These are phyloP conservation scores for Lytechinus pictus DNA, from an alignment of 35 echinoderm and acorn worm species.

Conservation along the genomic window DNA sequence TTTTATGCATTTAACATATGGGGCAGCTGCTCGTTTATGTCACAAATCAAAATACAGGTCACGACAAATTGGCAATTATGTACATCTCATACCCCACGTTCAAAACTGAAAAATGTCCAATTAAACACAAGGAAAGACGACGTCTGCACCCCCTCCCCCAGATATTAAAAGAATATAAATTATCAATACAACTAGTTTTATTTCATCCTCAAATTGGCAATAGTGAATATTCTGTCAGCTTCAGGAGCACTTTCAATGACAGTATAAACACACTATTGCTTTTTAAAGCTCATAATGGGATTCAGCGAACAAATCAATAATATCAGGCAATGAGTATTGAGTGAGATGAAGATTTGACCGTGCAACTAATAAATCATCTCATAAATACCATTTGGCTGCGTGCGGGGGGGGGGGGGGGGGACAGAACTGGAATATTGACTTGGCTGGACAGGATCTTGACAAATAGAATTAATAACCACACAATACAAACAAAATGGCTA, in stretches of 20 bases:
- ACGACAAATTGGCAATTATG: too few species aligned
- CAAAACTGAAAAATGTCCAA: too few species aligned
- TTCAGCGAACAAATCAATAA: neutral
- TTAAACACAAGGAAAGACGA: too few species aligned
- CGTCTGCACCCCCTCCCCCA: too few species aligned
- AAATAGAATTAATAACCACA: neutral
- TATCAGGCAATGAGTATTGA: neutral
- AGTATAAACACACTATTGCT: neutral
- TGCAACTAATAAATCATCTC: neutral
- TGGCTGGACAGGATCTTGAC: neutral
- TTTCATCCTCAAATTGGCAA: too few species aligned
- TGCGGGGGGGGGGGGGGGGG: neutral
- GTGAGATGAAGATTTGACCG: neutral
- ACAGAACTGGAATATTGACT: neutral
- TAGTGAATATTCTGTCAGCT: neutral
- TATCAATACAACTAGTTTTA: too few species aligned
- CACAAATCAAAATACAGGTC: too few species aligned
- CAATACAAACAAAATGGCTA: neutral
- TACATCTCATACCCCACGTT: too few species aligned
- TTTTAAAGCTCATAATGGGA: neutral
- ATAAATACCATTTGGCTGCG: neutral
- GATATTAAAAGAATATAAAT: too few species aligned
- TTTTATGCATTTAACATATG: too few species aligned
- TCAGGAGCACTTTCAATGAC: neutral
- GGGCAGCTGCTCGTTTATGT: too few species aligned